These are phyloP conservation scores for Manis crassicaudata DNA, from an alignment of 2,797 vertebrate species.

Conservation along the genomic window DNA sequence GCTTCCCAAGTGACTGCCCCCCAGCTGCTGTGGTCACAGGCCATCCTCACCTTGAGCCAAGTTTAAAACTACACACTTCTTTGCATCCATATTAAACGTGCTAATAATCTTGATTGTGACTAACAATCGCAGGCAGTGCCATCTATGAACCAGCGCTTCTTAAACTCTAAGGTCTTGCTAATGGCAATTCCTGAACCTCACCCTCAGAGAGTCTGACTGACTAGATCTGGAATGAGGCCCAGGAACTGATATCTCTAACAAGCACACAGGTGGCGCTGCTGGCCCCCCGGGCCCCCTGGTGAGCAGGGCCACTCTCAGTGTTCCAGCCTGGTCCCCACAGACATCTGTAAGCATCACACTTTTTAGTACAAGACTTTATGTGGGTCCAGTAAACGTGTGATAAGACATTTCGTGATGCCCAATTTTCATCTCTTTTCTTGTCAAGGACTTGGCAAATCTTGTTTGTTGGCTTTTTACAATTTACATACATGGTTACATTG, in stretches of 20 bases:
- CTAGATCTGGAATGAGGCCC: background rate
- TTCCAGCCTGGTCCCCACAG: background rate
- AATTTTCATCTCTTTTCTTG: constrained; percentile 13
- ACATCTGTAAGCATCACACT: background rate
- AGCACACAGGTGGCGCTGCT: background rate
- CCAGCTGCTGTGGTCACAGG: background rate
- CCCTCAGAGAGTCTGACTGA: background rate
- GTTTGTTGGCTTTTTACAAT: background rate
- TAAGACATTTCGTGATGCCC: background rate
- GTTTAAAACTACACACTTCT: background rate
- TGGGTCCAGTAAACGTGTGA: background rate
- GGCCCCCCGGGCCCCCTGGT: fast-evolving
- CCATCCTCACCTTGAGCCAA: background rate
- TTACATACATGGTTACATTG: background rate
- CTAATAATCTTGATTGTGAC: background rate
- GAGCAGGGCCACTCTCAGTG: background rate
- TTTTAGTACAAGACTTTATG: background rate
- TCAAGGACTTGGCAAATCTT: background rate
- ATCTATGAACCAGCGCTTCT: background rate
- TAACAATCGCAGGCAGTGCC: background rate
- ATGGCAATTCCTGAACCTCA: background rate
- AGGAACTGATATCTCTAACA: background rate
- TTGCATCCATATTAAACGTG: background rate
- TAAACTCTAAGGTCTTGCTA: background rate
- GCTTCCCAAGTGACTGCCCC: background rate